phyloP scores from a whole-genome alignment of 2,113 vertebrate genomes.

The Chaetops frenatus region DNA sequence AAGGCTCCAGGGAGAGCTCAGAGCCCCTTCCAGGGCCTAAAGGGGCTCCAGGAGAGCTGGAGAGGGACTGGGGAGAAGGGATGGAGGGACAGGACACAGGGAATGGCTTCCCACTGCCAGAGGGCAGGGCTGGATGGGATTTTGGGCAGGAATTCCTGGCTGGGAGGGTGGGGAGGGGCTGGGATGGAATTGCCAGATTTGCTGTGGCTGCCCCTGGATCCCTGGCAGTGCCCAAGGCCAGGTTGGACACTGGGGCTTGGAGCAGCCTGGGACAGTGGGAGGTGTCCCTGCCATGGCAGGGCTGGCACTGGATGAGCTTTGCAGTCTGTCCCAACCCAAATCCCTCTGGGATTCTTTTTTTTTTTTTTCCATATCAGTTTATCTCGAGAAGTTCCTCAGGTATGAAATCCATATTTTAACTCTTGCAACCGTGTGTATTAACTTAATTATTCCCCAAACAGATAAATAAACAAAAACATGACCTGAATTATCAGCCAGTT shows the following conservation, averaged over 20 bases:
- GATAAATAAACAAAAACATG: background rate
- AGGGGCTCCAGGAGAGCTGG: background rate
- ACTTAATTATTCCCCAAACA: background rate
- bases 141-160: background rate
- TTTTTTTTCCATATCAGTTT: background rate
- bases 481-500: background rate
- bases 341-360: background rate
- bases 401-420: background rate
- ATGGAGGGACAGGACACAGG: background rate
- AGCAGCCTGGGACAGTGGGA: background rate
- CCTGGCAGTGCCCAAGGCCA: background rate
- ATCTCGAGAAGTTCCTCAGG: background rate
- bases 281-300: background rate
- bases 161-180: background rate
- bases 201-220: background rate
- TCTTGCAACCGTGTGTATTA: accelerated
- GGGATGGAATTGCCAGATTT: background rate
- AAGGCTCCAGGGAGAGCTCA: background rate
- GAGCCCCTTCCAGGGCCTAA: accelerated
- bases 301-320: accelerated
- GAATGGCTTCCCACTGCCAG: background rate
- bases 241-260: background rate
- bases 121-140: accelerated
- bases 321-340: background rate
- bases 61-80: background rate